phyloP scores from a whole-genome alignment of 2,888 invertebrate species.

The Ferrisia virgata region DNA sequence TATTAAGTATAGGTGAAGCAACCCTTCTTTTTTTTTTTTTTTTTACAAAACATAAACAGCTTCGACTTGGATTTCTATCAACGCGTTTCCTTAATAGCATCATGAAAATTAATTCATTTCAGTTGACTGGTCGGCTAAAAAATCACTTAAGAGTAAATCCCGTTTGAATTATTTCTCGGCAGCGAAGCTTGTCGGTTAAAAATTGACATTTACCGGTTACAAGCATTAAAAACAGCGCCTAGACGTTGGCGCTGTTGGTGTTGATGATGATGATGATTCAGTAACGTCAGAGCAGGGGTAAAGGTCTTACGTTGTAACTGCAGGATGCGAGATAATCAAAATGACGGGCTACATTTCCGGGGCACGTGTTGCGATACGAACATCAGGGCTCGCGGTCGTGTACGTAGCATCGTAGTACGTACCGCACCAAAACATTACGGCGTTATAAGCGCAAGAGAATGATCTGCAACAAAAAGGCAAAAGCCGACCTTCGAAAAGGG shows the following conservation, averaged over 20 bases:
- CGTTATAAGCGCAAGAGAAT: not conserved
- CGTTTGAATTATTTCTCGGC: not conserved
- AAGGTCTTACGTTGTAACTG: not conserved
- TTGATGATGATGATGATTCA: not conserved
- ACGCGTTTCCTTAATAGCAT: not conserved
- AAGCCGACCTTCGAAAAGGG: not conserved
- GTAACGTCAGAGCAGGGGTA: not conserved
- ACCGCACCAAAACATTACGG: no score
- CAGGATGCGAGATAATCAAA: not conserved
- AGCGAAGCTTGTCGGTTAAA: not conserved
- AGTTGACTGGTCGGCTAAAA: not conserved
- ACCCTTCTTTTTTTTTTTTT: not conserved
- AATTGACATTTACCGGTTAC: not conserved
- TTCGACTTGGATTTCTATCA: not conserved
- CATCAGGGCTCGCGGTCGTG: not conserved
- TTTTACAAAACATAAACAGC: not conserved
- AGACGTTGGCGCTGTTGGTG: not conserved
- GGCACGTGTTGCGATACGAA: conserved; percentile 1
- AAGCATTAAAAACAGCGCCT: not conserved
- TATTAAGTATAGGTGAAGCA: no score
- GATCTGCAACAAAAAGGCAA: not conserved
- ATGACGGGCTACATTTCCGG: not conserved
- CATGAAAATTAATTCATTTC: not conserved
- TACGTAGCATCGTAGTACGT: no score
- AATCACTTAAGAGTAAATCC: not conserved